A percentile compares a stretch with the other conserved stretches of the same genome.
These are phyloP conservation scores for Terrapene triunguis DNA, from an alignment of 2,113 vertebrate species.

Conservation along the genomic window DNA sequence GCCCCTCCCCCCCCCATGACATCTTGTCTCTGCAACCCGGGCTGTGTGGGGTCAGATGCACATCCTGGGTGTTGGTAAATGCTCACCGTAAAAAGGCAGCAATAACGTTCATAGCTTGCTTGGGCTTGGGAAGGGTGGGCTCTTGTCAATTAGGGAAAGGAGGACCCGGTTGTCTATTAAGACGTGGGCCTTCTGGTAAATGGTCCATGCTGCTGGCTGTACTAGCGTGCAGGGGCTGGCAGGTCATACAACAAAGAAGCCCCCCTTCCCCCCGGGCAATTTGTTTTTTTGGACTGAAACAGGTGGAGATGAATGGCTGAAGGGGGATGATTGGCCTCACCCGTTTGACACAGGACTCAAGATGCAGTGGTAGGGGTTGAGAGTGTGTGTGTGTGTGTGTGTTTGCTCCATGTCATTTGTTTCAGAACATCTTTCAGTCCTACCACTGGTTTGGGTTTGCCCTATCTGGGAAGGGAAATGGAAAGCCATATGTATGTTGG, in stretches of 20 bases:
- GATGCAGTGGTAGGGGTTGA: neutral
- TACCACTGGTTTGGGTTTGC: neutral
- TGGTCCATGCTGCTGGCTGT: neutral
- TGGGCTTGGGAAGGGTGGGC: neutral
- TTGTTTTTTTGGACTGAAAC: neutral
- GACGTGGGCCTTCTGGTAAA: neutral
- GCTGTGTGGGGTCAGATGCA: neutral
- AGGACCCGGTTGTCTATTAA: neutral
- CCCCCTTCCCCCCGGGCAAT: neutral
- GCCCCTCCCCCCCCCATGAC: constrained; percentile 7
- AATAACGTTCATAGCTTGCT: neutral
- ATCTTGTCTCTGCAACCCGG: neutral
- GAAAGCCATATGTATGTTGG: neutral
- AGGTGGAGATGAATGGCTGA: constrained; percentile 23
- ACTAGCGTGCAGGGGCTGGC: neutral
- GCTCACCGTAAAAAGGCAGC: neutral
- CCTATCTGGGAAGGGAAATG: neutral
- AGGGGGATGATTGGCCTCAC: neutral
- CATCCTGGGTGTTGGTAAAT: neutral
- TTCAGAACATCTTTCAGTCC: neutral
- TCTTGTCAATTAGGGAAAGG: neutral
- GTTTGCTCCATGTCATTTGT: constrained; percentile 24
- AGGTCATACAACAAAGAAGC: neutral
- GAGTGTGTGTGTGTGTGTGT: neutral
- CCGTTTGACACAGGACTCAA: neutral